Conservation (phyloP, 2,113 vertebrate species). For the Barbus barbus region DNA sequence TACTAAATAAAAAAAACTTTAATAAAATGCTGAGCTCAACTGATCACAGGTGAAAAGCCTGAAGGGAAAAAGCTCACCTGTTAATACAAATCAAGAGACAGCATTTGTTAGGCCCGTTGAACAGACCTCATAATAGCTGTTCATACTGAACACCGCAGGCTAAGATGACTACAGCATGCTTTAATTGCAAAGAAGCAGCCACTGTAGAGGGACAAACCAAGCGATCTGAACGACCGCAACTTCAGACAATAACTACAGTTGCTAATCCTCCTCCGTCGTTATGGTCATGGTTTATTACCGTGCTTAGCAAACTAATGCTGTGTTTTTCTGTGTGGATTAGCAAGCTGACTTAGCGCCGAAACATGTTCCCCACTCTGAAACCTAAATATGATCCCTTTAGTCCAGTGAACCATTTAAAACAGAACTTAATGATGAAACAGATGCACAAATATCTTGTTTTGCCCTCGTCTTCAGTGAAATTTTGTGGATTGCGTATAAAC, state of each 20-base stretch:
- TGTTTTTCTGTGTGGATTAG: constrained; percentile 78
- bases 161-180: constrained; percentile 70
- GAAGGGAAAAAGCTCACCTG: constrained; percentile 48
- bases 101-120: constrained; percentile 72
- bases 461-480: not conserved
- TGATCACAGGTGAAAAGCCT: constrained; percentile 29
- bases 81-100: constrained; percentile 74
- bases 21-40: constrained; percentile 21
- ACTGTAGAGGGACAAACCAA: constrained; percentile 75
- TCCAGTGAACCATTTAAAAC: constrained; percentile 38
- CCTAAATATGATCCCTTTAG: constrained; percentile 37
- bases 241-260: constrained; percentile 76
- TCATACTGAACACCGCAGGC: constrained; percentile 65
- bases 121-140: constrained; percentile 70
- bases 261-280: constrained; percentile 80
- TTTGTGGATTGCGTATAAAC: not conserved
- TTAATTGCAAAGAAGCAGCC: constrained; percentile 79
- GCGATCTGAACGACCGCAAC: constrained; percentile 72
- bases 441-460: not conserved
- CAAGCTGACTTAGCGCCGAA: constrained; percentile 27
- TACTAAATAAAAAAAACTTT: not conserved
- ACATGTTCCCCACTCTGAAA: constrained; percentile 17
- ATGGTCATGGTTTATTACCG: constrained; percentile 79
- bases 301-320: constrained; percentile 78
- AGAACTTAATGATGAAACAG: constrained; percentile 13